Evolutionary conservation across 2,888 invertebrate species (phyloP).

Genomic region (Amaurobius ferox): DNA sequence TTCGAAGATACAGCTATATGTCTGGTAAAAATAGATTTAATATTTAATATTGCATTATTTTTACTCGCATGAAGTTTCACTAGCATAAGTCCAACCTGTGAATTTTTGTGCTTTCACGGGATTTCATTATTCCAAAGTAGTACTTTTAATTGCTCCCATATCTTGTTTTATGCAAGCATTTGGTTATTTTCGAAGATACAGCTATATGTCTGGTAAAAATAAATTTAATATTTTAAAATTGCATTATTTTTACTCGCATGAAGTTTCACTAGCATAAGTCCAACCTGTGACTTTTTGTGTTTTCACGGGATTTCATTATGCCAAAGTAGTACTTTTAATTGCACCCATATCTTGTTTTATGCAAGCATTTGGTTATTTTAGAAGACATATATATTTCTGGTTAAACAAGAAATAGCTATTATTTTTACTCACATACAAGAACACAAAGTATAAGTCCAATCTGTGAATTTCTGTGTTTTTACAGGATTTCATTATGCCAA

Average conservation of each 20-base stretch:
- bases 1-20: too few relatives aligned
- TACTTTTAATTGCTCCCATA: not conserved
- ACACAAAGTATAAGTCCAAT: slow-evolving; percentile 1
- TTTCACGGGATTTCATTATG: slow-evolving; percentile 26
- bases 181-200: too few relatives aligned
- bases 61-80: not conserved
- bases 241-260: too few relatives aligned
- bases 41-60: too few relatives aligned
- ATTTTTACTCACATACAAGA: too few relatives aligned
- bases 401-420: too few relatives aligned
- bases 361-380: not conserved
- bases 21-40: too few relatives aligned
- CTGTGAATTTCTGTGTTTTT: not conserved
- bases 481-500: slow-evolving; percentile 24
- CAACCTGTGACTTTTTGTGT: slow-evolving; percentile 2
- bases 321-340: not conserved
- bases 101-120: not conserved
- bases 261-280: not conserved
- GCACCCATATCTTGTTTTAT: not conserved
- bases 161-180: too few relatives aligned
- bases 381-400: too few relatives aligned
- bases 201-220: too few relatives aligned
- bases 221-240: too few relatives aligned
- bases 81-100: not conserved
- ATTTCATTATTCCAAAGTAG: not conserved